Conservation (phyloP, 2,113 vertebrate species). For the Xiphophorus hellerii region DNA sequence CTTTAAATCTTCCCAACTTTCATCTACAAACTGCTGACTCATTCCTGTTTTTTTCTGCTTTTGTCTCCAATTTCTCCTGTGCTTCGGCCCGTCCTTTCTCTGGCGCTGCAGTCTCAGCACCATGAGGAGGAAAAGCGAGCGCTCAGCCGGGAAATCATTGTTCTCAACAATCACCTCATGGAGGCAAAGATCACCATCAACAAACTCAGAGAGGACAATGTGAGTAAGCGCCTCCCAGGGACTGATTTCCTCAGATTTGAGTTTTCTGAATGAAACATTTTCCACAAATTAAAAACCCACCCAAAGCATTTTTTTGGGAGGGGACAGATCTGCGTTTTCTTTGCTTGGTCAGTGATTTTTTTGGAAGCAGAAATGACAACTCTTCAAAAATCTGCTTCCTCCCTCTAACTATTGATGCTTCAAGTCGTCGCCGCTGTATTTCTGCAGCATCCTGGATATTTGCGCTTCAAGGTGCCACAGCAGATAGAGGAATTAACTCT, state of each 20-base stretch:
- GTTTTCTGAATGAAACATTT: conserved; percentile 6
- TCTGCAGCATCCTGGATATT: conserved; percentile 44
- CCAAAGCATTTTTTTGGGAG: not conserved
- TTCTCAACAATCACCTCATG: conserved; percentile 96
- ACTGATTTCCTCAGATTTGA: not conserved
- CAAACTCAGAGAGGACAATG: conserved; percentile 94
- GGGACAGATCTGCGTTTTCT: conserved; percentile 4
- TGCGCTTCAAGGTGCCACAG: conserved; percentile 47
- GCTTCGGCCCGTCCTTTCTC: conserved; percentile 3
- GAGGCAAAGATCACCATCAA: conserved; percentile 96
- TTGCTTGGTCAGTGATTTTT: conserved; percentile 16
- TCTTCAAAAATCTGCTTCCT: conserved; percentile 14
- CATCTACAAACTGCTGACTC: conserved; percentile 16
- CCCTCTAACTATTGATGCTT: conserved; percentile 4
- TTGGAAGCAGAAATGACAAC: conserved; percentile 11
- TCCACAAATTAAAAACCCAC: conserved; percentile 6
- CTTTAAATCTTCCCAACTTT: conserved; percentile 20
- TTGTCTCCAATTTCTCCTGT: conserved; percentile 4
- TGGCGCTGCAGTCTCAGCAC: conserved; percentile 85
- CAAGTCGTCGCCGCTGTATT: conserved; percentile 21
- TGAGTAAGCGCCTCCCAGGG: conserved; percentile 79
- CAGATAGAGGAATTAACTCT: conserved; percentile 57
- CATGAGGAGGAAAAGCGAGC: conserved; percentile 95
- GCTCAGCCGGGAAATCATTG: conserved; percentile 92
- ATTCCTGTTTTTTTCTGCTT: not conserved